Evolutionary conservation across 2,888 invertebrate species (phyloP), one percentile per base, ranked within the genome.

Genomic region (Tromatobia lineatoria): DNA sequence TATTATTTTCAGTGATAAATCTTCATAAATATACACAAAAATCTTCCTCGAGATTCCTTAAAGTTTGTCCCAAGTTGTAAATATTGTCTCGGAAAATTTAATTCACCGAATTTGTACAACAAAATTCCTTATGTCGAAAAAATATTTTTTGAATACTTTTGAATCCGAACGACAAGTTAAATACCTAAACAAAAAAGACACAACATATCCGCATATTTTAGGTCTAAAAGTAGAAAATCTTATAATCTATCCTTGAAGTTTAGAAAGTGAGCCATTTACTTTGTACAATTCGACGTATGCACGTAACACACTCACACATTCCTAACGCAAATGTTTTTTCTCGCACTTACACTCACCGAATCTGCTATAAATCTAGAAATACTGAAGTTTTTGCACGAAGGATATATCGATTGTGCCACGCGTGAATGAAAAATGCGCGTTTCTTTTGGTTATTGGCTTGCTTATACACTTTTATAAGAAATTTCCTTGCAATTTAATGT

Each of bases 341-440:
- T 25, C 57, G 57, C 50, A 34, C 73, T 45, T 34, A 29, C n/a
- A 47, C 61, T 47, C 59, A n/a, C 20, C 52, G 64, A 76, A 59
- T 59, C n/a, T 47, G 13, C 59, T 74, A 73, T 74, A 69, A 64
- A 54, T 83, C 75, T 86, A 86, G 73, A 82, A 87, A 87, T 87
- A 87, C 87, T 87, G 87, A 85, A 80, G 67, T 71, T 82, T 78
- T 75, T 52, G 59, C 73, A 71, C 75, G 76, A 52, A 70, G 64
- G 66, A 80, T 80, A 81, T 66, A 64, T 80, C 75, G 47, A 18
- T 80, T 75, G 70, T 76, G 61, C 52, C 18, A 20, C 71, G 47
- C 64, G 69, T 59, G 23, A 57, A 71, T 23, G 50, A 42, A 57
- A n/a, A 15, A 54, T 67, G 78, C 76, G 73, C 42, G 57, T 61